These are phyloP conservation scores for Sipha maydis DNA, from an alignment of 2,888 invertebrate species.

Conservation along the genomic window DNA sequence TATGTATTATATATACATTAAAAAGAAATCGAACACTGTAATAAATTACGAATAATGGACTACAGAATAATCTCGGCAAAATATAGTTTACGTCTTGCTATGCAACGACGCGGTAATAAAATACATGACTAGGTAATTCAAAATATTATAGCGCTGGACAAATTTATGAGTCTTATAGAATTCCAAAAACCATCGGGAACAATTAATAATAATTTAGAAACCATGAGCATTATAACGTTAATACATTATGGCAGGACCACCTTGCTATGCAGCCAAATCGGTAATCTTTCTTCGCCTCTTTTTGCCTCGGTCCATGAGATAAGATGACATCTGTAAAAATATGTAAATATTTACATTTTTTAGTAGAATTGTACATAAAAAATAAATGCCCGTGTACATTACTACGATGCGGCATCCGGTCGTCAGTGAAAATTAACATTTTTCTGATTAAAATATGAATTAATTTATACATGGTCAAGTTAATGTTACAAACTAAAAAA, in stretches of 20 bases:
- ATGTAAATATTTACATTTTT: neutral
- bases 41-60: too few species aligned
- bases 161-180: neutral
- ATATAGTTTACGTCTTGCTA: too few species aligned
- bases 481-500: neutral
- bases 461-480: neutral
- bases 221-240: neutral
- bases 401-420: neutral
- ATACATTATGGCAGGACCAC: conserved; percentile 1
- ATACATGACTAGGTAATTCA: neutral
- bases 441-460: neutral
- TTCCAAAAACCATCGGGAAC: neutral
- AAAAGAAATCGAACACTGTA: too few species aligned
- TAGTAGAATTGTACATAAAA: neutral
- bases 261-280: neutral
- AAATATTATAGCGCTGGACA: neutral
- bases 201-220: neutral
- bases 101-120: too few species aligned
- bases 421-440: neutral
- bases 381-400: neutral
- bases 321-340: neutral
- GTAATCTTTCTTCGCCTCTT: conserved; percentile 1
- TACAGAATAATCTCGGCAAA: too few species aligned
- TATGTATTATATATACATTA: too few species aligned
- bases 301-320: neutral